phyloP scores from a whole-genome alignment of 2,113 vertebrate species.

The Odontesthes bonariensis region DNA sequence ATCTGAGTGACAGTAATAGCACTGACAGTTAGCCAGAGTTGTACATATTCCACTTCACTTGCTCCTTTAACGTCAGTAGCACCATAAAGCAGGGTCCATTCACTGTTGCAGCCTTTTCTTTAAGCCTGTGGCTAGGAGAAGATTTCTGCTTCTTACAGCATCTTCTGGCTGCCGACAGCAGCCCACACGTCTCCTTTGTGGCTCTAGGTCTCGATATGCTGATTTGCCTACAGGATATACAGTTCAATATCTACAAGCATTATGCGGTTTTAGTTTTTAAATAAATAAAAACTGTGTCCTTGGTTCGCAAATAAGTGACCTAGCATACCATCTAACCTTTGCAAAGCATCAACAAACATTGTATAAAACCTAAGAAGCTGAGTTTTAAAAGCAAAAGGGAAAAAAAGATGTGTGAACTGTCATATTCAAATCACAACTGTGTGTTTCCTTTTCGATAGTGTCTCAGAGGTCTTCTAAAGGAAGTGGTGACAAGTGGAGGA shows the following conservation, averaged over 20 bases:
- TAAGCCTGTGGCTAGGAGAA: conserved; percentile 19
- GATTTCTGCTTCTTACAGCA: conserved; percentile 41
- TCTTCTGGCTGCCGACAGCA: conserved; percentile 47
- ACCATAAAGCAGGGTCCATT: conserved; percentile 46
- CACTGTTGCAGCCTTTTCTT: conserved; percentile 27
- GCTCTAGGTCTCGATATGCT: conserved; percentile 13
- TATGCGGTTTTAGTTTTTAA: background rate
- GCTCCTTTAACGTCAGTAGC: conserved; percentile 51
- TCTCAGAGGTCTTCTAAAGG: conserved; percentile 40
- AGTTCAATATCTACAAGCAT: conserved; percentile 5
- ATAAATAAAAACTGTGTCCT: background rate
- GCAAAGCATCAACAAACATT: too few species aligned
- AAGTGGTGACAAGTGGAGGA: conserved; percentile 56
- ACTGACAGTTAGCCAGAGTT: conserved; percentile 36
- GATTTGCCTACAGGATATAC: conserved; percentile 42
- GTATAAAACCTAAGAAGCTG: background rate
- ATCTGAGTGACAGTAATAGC: conserved; percentile 35
- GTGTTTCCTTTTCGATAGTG: conserved; percentile 21
- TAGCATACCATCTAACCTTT: too few species aligned
- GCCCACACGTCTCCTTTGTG: conserved; percentile 56
- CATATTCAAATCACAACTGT: conserved; percentile 19
- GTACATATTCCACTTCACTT: conserved; percentile 38
- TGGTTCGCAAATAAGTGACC: background rate
- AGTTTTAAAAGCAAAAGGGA: background rate
- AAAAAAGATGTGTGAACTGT: background rate